These are phyloP conservation scores for Pelusios castaneus DNA, from an alignment of 2,113 vertebrate species.

Conservation along the genomic window DNA sequence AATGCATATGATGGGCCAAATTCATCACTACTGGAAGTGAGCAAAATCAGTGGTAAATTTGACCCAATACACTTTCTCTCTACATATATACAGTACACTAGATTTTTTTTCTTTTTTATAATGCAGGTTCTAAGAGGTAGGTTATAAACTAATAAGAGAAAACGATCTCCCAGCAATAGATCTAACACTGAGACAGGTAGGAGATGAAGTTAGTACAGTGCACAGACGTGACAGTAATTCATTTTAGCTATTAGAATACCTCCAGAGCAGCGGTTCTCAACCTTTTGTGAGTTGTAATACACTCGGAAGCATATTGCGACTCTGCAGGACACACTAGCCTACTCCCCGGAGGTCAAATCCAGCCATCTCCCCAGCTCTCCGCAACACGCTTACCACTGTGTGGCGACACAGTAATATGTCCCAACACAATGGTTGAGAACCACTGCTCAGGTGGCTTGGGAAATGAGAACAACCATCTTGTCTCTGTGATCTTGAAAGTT, in stretches of 20 bases:
- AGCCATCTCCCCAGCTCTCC: too few species aligned
- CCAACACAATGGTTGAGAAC: too few species aligned
- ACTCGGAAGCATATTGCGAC: too few species aligned
- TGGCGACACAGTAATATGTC: too few species aligned
- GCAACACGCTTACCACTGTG: too few species aligned
- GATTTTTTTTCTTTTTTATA: background rate
- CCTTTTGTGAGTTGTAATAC: too few species aligned
- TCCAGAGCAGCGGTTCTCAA: too few species aligned
- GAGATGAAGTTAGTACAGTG: background rate
- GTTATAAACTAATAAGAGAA: conserved; percentile 45
- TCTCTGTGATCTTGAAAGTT: background rate
- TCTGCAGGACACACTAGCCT: too few species aligned
- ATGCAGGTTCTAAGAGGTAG: conserved; percentile 27
- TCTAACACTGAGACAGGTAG: background rate
- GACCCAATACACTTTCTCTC: conserved; percentile 4
- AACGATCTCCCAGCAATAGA: conserved; percentile 32
- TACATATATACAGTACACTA: background rate
- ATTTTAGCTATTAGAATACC: background rate
- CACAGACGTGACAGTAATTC: background rate
- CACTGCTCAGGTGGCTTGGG: background rate
- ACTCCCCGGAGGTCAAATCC: too few species aligned
- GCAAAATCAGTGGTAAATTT: background rate
- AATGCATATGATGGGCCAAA: background rate
- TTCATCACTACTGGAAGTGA: background rate
- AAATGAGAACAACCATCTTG: background rate